Evolutionary conservation across 2,797 vertebrate species (phyloP), one percentile per base, ranked within the genome.

Genomic region (Carapus acus): DNA sequence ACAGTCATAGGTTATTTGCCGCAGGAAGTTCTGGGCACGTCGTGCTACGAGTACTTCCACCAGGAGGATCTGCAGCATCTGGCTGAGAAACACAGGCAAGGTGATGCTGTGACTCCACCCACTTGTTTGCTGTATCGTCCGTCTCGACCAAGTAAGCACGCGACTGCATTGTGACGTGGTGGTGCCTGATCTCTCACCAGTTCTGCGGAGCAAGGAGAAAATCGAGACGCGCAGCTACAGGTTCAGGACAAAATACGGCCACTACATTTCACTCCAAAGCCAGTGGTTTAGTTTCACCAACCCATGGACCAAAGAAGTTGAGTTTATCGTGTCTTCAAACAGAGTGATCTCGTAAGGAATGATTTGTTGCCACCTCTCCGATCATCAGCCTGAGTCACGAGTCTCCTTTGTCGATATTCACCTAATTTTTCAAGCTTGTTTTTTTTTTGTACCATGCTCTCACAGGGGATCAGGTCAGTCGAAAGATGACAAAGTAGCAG

Each of bases 271-370:
- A 0, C 85, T 99, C 76, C 85, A 92, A 76, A 97, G 95, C 85
- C 92, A 92, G 79, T 99, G 94, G 95, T 96, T 94, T 87, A 94
- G 91, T 86, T 98, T 97, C 89, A 94, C 94, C 86, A 98, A 98
- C 80, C 95, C 94, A 22, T 98, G 95, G 95, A 98, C 94, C 91
- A 98, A 98, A 91, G 96, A 98, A 86, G 91, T 96, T 15, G 95
- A 98, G 78, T 98, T 97, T 68, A 96, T 98, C 15, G 94, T 98
- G 65, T 95, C 93, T 49, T 90, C 89, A 22, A 97, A 96, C 83
- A 93, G 91, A 1, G 90, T 96, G 0, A 81, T 97, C 67, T 85
- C 86, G 94, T 98, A 84, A 97, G 96, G 94, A 77, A 24, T 2
- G 2, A 22, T 65, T 52, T 36, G 41, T 38, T 31, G 31, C 6